A percentile compares a stretch with the other conserved stretches of the same genome.
Conservation (phyloP, 2,113 vertebrate genomes). For the Garra rufa region DNA sequence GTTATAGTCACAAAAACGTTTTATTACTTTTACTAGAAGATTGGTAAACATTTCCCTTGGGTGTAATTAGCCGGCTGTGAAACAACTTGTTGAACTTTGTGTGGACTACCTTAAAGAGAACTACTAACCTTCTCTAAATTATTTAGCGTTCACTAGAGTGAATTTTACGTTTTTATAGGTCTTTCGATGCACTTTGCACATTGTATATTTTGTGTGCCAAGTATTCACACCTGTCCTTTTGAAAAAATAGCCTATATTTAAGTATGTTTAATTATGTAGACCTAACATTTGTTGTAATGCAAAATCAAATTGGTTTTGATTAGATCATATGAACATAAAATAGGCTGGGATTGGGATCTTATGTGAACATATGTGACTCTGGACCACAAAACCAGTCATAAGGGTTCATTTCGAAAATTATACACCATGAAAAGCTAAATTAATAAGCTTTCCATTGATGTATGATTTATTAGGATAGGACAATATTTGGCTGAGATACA, state of each 20-base stretch:
- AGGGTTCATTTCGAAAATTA: neutral
- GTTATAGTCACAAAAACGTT: neutral
- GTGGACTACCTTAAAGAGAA: slow-evolving; percentile 74
- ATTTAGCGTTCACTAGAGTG: slow-evolving; percentile 60
- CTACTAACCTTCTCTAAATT: slow-evolving; percentile 65
- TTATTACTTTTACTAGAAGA: neutral
- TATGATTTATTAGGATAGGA: too few relatives aligned
- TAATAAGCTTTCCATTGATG: too few relatives aligned
- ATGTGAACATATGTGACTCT: too few relatives aligned
- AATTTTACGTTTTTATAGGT: slow-evolving; percentile 57
- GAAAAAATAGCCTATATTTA: too few relatives aligned
- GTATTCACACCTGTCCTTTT: neutral
- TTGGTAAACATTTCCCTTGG: neutral
- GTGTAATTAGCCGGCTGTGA: neutral
- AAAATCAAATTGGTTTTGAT: neutral
- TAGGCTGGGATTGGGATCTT: too few relatives aligned
- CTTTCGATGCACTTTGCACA: neutral
- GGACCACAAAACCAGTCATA: too few relatives aligned
- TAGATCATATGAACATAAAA: neutral
- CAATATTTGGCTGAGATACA: too few relatives aligned
- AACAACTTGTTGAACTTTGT: slow-evolving; percentile 3
- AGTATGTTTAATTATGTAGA: neutral
- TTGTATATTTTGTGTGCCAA: neutral
- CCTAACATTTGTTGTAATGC: neutral
- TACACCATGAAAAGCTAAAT: too few relatives aligned